A percentile compares a stretch with the other conserved stretches of the same genome.
Evolutionary conservation across 2,888 invertebrate species (phyloP).

Genomic region (Hemithea aestivaria): DNA sequence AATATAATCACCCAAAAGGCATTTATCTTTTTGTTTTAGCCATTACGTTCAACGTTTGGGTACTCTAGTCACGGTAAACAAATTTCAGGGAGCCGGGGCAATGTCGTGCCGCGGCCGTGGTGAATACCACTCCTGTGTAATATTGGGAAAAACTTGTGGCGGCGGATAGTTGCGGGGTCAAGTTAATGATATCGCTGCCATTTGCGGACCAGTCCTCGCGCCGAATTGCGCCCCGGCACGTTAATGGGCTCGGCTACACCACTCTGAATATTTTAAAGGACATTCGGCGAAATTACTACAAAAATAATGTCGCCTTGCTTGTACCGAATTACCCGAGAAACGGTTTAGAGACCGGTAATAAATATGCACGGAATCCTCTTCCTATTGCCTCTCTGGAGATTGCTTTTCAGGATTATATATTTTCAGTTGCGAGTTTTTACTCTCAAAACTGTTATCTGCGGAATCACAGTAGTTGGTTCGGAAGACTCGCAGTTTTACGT

Average conservation of each 20-base stretch:
- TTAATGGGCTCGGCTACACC: slow-evolving; percentile 74
- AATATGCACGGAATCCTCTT: slow-evolving; percentile 72
- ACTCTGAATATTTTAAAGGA: slow-evolving; percentile 78
- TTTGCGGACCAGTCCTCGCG: slow-evolving; percentile 71
- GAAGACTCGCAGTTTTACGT: slow-evolving; percentile 52
- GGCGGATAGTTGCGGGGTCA: slow-evolving; percentile 72
- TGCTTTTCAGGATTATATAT: slow-evolving; percentile 67
- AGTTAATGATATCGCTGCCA: slow-evolving; percentile 77
- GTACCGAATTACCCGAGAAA: slow-evolving; percentile 75
- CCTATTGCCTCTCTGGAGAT: slow-evolving; percentile 68
- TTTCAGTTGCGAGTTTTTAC: slow-evolving; percentile 40
- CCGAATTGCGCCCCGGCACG: slow-evolving; percentile 73
- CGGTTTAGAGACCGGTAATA: slow-evolving; percentile 72
- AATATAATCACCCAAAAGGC: too few species aligned
- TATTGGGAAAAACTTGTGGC: slow-evolving; percentile 73
- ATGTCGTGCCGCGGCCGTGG: slow-evolving; percentile 39
- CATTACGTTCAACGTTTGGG: too few species aligned
- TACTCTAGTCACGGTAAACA: slow-evolving; percentile 42
- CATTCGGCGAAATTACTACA: slow-evolving; percentile 77
- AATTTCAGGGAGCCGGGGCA: slow-evolving; percentile 40
- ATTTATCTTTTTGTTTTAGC: too few species aligned
- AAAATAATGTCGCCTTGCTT: slow-evolving; percentile 77
- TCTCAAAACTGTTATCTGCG: slow-evolving; percentile 11
- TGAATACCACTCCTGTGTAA: slow-evolving; percentile 66
- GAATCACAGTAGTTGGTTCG: slow-evolving; percentile 23